Evolutionary conservation across 1,140 invertebrate species (phyloP), one percentile per base, ranked within the genome.

Genomic region (Neuroterus valhalla): DNA sequence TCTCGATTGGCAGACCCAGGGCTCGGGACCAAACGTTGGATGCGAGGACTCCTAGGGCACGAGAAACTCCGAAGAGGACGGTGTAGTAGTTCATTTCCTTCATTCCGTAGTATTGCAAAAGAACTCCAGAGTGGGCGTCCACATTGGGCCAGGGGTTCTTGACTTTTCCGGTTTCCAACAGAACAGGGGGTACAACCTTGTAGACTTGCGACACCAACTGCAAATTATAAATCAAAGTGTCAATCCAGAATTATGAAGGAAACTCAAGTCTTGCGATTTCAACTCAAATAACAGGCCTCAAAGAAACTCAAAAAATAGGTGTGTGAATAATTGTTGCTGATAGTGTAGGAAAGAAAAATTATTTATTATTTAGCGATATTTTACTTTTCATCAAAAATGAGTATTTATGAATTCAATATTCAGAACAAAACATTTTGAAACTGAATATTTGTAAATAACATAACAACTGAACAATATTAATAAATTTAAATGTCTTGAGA

Each of bases 71-170:
- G 89, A 99, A 99, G 81, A 99, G 91, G 2, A 99, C 98, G 14
- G 98, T 99, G 93, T 99, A 99, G 90, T 98, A 99, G 89, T 97
- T 98, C 97, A 98, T 99, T 90, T 99, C 98, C 84, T 94, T 98
- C 93, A 99, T 93, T 77, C 97, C 97, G 86, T 97, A 99, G 92
- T 99, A 96, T 93, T 98, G 92, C 71, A 99, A 91, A 31, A 99
- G 91, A 12, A 98, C 97, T 81, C 98, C 98, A 81, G 97, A 98
- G 91, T 99, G 98, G 66, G 98, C 97, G 91, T 99, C 98, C 82
- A 99, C 98, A 92, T 99, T 99, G 72, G 98, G 98, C 97, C 97
- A 99, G 72, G 98, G 98, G 93, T 99, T 99, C 93, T 98, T 98
- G 10, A 98, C 97, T 90, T 99, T 99, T 83, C 98, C 98, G 77